phyloP scores from a whole-genome alignment of 2,113 vertebrate genomes.

The Grantiella picta region DNA sequence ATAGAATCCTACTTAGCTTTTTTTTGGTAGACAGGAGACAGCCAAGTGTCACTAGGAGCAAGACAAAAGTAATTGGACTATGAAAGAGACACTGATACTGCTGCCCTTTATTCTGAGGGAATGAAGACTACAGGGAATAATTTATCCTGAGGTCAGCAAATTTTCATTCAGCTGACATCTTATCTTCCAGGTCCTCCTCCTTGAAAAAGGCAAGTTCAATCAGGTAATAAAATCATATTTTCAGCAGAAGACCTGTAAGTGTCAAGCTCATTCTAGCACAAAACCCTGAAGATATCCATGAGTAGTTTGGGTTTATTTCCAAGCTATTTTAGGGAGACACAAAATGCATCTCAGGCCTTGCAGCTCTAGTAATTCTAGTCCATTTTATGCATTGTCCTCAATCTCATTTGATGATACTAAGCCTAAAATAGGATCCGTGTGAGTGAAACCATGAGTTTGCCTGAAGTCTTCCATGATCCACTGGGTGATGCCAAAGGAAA shows the following conservation, averaged over 20 bases:
- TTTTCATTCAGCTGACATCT: not conserved
- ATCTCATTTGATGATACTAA: not conserved
- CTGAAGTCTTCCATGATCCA: not conserved
- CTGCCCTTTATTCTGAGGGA: not conserved
- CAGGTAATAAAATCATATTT: not conserved
- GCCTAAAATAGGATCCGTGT: not conserved
- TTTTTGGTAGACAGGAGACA: not conserved
- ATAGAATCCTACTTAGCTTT: not conserved
- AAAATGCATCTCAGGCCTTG: not conserved
- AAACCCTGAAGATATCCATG: not conserved
- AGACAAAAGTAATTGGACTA: not conserved
- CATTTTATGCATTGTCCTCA: not conserved
- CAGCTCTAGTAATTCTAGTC: not conserved
- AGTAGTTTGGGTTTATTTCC: not conserved
- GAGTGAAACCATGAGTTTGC: not conserved
- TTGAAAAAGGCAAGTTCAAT: not conserved
- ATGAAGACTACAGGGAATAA: not conserved
- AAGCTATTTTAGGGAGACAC: not conserved
- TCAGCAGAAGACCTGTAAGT: not conserved
- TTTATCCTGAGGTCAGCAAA: not conserved
- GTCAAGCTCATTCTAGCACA: not conserved
- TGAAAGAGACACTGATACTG: not conserved
- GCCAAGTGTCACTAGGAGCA: not conserved
- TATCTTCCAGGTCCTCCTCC: not conserved
- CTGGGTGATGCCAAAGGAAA: not conserved